phyloP scores from a whole-genome alignment of 2,113 vertebrate genomes.

The Oostethus manadensis region DNA sequence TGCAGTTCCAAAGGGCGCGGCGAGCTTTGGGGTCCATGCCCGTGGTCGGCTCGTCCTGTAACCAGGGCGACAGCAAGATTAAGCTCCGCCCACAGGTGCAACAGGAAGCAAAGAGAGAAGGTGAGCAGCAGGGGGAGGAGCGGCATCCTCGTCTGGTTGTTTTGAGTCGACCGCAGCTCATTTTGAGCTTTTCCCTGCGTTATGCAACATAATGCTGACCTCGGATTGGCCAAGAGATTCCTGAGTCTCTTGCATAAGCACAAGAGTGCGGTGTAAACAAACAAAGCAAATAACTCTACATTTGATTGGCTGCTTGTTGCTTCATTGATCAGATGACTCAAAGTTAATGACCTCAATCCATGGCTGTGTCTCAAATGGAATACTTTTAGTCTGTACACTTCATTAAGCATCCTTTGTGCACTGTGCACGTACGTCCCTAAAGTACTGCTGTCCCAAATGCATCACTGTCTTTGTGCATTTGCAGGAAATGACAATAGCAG shows the following conservation, averaged over 20 bases:
- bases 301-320: background rate
- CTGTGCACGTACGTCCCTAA: too few relatives aligned
- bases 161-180: constrained; percentile 11
- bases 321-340: background rate
- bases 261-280: background rate
- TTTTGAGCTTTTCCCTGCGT: constrained; percentile 5
- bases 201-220: constrained; percentile 11
- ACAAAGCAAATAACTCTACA: background rate
- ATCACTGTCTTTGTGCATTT: too few relatives aligned
- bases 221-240: constrained; percentile 22
- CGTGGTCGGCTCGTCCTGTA: constrained; percentile 94
- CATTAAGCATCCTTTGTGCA: too few relatives aligned
- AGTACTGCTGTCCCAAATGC: too few relatives aligned
- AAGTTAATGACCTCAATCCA: background rate
- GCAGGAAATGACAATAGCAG: too few relatives aligned
- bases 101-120: constrained; percentile 40
- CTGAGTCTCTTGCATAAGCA: constrained; percentile 23
- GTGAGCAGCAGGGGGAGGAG: constrained; percentile 34
- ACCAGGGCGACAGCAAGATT: constrained; percentile 37
- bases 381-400: too few relatives aligned
- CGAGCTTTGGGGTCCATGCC: constrained; percentile 98
- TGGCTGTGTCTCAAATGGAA: too few relatives aligned
- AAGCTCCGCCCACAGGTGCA: constrained; percentile 41
- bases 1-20: constrained; percentile 92
- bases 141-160: constrained; percentile 8